phyloP scores from a whole-genome alignment of 2,113 vertebrate species.

The Diphyllodes magnificus region DNA sequence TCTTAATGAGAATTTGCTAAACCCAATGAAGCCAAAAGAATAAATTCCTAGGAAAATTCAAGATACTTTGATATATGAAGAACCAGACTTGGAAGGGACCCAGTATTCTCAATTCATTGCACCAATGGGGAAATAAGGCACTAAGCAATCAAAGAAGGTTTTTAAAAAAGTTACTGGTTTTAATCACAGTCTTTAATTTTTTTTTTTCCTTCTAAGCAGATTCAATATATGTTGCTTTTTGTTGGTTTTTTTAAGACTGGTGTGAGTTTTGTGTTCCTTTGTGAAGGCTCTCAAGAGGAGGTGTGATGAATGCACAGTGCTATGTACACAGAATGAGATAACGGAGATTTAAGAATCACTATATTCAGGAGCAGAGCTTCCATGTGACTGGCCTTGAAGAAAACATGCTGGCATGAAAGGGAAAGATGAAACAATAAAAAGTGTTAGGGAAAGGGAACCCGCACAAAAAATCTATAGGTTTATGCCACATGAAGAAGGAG shows the following conservation, averaged over 20 bases:
- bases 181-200: background rate
- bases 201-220: background rate
- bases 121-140: background rate
- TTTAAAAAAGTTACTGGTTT: background rate
- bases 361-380: background rate
- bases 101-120: background rate
- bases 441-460: background rate
- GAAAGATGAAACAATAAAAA: background rate
- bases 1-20: background rate
- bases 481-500: background rate
- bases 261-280: background rate
- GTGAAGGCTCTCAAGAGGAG: background rate
- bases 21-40: background rate
- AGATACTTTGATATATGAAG: background rate
- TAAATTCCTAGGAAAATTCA: background rate
- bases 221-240: background rate
- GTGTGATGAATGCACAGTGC: fast-evolving
- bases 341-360: background rate
- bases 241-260: background rate
- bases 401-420: background rate
- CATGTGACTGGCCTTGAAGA: background rate
- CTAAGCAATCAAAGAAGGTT: background rate
- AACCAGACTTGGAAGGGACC: background rate
- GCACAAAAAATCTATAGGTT: background rate
- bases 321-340: background rate